A percentile compares a stretch with the other conserved stretches of the same genome.
Evolutionary conservation across 2,113 vertebrate genomes (phyloP).

Genomic region (Phyllopteryx taeniolatus): DNA sequence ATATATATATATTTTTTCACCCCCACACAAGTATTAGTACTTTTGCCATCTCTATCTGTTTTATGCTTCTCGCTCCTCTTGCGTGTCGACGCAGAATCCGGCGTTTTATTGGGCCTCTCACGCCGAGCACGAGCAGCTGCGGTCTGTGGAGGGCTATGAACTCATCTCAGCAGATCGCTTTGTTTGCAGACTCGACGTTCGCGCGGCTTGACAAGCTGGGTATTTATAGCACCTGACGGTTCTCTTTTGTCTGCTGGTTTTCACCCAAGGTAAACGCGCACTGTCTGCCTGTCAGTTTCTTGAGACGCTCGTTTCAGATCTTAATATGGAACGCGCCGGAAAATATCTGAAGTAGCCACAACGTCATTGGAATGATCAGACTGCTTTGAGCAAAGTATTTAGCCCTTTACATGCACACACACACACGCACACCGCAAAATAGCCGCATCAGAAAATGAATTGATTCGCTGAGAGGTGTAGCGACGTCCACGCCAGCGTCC

Average conservation of each 20-base stretch:
- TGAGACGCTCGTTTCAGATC: slow-evolving; percentile 16
- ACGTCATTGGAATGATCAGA: slow-evolving; percentile 41
- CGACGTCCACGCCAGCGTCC: no score
- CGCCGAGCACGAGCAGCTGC: slow-evolving; percentile 45
- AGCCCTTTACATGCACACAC: neutral
- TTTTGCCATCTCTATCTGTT: slow-evolving; percentile 10
- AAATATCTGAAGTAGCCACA: slow-evolving; percentile 36
- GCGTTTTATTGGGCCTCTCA: slow-evolving; percentile 50
- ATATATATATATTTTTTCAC: no score
- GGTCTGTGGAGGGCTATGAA: slow-evolving; percentile 29
- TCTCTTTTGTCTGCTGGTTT: slow-evolving; percentile 51
- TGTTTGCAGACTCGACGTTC: slow-evolving; percentile 44
- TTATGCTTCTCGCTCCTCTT: slow-evolving; percentile 49
- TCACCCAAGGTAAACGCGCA: slow-evolving; percentile 52
- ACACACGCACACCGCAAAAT: neutral
- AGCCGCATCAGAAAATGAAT: neutral
- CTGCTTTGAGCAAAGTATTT: slow-evolving; percentile 4
- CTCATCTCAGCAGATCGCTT: slow-evolving; percentile 37
- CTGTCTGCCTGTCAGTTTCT: slow-evolving; percentile 22
- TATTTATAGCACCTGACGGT: slow-evolving; percentile 64
- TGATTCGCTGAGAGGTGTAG: no score
- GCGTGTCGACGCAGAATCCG: slow-evolving; percentile 47
- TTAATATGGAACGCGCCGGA: slow-evolving; percentile 27
- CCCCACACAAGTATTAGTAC: neutral
- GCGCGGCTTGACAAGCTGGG: slow-evolving; percentile 52